phyloP scores from a whole-genome alignment of 2,888 invertebrate genomes.

The Philereme vetulata region DNA sequence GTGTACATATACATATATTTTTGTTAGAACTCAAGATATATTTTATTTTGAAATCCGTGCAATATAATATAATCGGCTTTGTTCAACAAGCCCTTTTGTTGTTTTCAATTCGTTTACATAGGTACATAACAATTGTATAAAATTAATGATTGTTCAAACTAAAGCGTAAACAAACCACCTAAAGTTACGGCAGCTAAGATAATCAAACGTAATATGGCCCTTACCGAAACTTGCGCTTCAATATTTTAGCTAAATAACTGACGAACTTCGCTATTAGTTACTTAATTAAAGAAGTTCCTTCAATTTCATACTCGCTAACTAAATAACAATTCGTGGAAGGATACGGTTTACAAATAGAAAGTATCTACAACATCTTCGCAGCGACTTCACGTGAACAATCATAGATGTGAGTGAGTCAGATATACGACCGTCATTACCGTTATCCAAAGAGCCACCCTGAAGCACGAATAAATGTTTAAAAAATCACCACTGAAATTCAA shows the following conservation, averaged over 20 bases:
- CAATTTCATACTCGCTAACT: conserved; percentile 36
- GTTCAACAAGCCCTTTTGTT: neutral
- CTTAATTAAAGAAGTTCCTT: conserved; percentile 43
- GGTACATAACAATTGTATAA: neutral
- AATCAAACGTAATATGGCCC: conserved; percentile 34
- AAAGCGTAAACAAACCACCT: conserved; percentile 17
- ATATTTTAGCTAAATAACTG: conserved; percentile 47
- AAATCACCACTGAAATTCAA: conserved; percentile 40
- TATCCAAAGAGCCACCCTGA: conserved; percentile 30
- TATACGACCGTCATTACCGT: conserved; percentile 33
- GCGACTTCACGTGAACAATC: conserved; percentile 13
- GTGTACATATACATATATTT: too few species aligned
- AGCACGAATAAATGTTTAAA: conserved; percentile 36
- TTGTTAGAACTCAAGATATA: too few species aligned
- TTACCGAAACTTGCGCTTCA: conserved; percentile 42
- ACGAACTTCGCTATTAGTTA: conserved; percentile 48
- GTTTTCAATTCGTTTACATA: neutral
- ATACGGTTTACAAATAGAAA: conserved; percentile 18
- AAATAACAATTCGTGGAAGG: conserved; percentile 34
- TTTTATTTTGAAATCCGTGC: too few species aligned
- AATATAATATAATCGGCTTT: too few species aligned
- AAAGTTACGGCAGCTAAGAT: conserved; percentile 27
- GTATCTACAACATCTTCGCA: conserved; percentile 4
- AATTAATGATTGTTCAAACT: conserved; percentile 17
- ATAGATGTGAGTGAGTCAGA: conserved; percentile 18